Evolutionary conservation across 2,113 vertebrate species (phyloP), one percentile per base, ranked within the genome.

Genomic region (Romanogobio albipinnatus): DNA sequence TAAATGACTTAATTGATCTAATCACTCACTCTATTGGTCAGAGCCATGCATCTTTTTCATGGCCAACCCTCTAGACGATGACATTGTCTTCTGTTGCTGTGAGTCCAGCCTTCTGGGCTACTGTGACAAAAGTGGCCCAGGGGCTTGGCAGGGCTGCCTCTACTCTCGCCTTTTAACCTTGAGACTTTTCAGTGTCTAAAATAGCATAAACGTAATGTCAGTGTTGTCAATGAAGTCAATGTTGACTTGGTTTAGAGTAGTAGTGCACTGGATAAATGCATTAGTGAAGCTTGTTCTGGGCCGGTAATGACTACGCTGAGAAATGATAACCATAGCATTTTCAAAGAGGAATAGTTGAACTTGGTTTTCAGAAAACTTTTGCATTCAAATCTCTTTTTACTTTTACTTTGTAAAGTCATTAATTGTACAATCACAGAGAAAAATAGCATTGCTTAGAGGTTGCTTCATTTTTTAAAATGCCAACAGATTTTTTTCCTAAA

Each of bases 1-100:
- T 86, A 90, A 92, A 90, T 85, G 76, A 88, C 88, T 90, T 93
- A 94, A 94, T 93, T 94, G 92, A 94, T 94, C 90, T 92, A 92
- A 94, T 94, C 90, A 93, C 93, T 94, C 92, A 93, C 88, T 86
- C 81, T 87, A 93, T 92, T 91, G 93, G 92, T 93, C 91, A 90
- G 90, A 91, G 87, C 89, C 91, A 93, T 94, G 86, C 87, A 89
- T 92, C 91, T 92, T 88, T 90, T 85, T 89, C 89, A 90, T 89
- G 66, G 85, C 89, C 90, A 86, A 83, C 56, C 83, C 89, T 90
- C 92, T 87, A 86, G 90, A 90, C 90, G 90, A 85, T 90, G 91
- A 90, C 90, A 90, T 66, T 86, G 89, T 90, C 86, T 89, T 90
- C 88, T 84, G 85, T 84, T 88, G 88, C 89, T 91, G 82, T 78